Percentiles rank a stretch among this genome's conserved stretches.
Evolutionary conservation across 2,113 vertebrate genomes (phyloP).

Genomic region (Craseonycteris thonglongyai): DNA sequence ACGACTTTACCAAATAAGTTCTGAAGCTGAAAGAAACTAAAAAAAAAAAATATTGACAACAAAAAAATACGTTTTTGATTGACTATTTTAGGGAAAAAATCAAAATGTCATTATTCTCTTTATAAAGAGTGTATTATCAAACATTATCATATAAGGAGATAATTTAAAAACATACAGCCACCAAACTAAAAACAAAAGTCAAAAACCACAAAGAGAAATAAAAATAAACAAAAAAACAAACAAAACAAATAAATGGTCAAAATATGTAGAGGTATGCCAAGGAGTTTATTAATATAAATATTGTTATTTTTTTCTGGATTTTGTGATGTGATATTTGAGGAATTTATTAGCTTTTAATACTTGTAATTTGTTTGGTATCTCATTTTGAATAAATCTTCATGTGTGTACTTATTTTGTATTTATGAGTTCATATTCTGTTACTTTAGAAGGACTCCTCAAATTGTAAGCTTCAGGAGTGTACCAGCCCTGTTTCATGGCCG

Average conservation of each 20-base stretch:
- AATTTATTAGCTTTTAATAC: not conserved
- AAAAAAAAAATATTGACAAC: not conserved
- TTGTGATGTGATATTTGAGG: not conserved
- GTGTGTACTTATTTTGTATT: not conserved
- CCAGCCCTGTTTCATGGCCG: not conserved
- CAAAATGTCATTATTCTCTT: not conserved
- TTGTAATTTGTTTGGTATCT: not conserved
- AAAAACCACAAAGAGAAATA: no score
- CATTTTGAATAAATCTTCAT: slow-evolving; percentile 20
- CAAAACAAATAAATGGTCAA: not conserved
- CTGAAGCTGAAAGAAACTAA: not conserved
- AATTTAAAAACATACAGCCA: not conserved
- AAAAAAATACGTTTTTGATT: not conserved
- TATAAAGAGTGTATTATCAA: not conserved
- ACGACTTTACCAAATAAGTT: not conserved
- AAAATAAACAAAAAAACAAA: no score
- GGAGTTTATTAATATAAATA: not conserved
- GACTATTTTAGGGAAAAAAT: not conserved
- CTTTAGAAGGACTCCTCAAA: not conserved
- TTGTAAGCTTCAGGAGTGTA: not conserved
- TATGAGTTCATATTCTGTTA: not conserved
- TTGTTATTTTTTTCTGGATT: not conserved
- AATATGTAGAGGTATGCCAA: not conserved
- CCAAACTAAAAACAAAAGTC: no score
- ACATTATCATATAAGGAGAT: not conserved